These are phyloP conservation scores for Ennomos quercinarius DNA, from an alignment of 2,888 invertebrate genomes.

Conservation along the genomic window DNA sequence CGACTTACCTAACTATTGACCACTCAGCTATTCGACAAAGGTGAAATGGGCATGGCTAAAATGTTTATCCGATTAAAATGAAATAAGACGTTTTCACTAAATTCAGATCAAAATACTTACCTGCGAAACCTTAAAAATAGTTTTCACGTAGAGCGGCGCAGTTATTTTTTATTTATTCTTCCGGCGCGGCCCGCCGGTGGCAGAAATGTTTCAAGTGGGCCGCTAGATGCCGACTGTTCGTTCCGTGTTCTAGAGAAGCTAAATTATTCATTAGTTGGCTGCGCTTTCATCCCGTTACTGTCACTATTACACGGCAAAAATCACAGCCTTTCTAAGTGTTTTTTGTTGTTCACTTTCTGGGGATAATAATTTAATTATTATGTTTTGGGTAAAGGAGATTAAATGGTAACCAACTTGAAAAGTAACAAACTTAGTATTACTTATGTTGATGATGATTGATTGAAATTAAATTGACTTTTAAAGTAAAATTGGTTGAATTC, in stretches of 20 bases:
- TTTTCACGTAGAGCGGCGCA: slow-evolving; percentile 11
- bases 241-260: slow-evolving; percentile 44
- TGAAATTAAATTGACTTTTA: no score
- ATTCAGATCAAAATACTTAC: not conserved
- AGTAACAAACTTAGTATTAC: no score
- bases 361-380: no score
- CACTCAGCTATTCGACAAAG: no score
- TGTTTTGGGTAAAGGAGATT: no score
- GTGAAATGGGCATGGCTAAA: slow-evolving; percentile 1
- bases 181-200: slow-evolving; percentile 19
- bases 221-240: slow-evolving; percentile 42
- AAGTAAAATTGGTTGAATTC: no score
- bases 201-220: slow-evolving; percentile 37
- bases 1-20: no score
- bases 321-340: slow-evolving; percentile 20
- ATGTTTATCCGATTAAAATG: slow-evolving; percentile 6
- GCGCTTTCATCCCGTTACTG: slow-evolving; percentile 40
- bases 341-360: not conserved
- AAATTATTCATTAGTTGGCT: slow-evolving; percentile 53
- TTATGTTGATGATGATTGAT: no score
- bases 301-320: slow-evolving; percentile 31
- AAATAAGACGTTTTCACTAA: slow-evolving; percentile 5
- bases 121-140: slow-evolving; percentile 14
- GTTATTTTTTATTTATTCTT: slow-evolving; percentile 34
- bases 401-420: no score